Percentiles rank a stretch among this genome's conserved stretches.
phyloP scores from a whole-genome alignment of 2,888 invertebrate species.

The Lochmaea capreae region DNA sequence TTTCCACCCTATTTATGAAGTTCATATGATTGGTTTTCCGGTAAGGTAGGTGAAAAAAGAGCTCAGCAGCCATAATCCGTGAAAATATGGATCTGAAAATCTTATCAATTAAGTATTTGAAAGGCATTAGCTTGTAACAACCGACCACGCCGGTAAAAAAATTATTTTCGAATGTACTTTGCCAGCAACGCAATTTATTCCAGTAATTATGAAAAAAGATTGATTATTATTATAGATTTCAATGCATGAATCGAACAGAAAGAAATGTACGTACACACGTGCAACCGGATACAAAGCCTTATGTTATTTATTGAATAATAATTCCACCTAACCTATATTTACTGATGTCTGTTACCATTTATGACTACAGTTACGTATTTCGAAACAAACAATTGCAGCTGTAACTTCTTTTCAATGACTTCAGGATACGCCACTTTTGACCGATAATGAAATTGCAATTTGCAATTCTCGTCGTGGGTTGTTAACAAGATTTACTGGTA shows the following conservation, averaged over 20 bases:
- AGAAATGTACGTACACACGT: background rate
- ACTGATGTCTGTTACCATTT: background rate
- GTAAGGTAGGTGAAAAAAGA: too few species aligned
- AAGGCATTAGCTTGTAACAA: too few species aligned
- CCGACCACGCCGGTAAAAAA: too few species aligned
- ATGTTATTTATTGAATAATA: background rate
- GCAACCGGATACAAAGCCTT: background rate
- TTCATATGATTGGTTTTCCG: too few species aligned
- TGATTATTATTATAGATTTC: background rate
- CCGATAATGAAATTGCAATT: background rate
- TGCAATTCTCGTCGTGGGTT: slow-evolving; percentile 7
- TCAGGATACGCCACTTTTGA: background rate
- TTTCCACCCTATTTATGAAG: too few species aligned
- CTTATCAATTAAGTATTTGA: too few species aligned
- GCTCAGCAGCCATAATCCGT: too few species aligned
- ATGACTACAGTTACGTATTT: background rate
- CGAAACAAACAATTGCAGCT: background rate
- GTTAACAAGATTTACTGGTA: background rate
- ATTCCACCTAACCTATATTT: background rate
- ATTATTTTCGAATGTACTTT: too few species aligned
- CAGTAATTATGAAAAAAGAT: background rate
- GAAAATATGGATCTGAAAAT: too few species aligned
- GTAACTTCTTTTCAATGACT: background rate
- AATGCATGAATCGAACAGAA: too few species aligned
- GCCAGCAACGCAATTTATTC: too few species aligned